These are phyloP conservation scores for Stictonetta naevosa DNA, from an alignment of 2,113 vertebrate species.

Conservation along the genomic window DNA sequence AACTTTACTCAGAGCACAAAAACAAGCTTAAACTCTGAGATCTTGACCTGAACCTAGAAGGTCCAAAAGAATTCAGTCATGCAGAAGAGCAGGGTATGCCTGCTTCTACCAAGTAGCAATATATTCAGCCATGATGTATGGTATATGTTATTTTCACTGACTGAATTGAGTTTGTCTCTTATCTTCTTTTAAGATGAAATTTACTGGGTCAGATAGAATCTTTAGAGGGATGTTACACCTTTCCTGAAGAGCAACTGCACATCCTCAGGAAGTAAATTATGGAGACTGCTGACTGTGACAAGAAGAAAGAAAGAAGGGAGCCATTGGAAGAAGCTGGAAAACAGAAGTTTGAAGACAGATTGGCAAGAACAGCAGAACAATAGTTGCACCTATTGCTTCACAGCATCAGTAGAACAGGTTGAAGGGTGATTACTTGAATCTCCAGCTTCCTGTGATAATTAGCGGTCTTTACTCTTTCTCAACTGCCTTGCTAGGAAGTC, in stretches of 20 bases:
- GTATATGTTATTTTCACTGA: background rate
- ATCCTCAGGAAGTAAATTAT: background rate
- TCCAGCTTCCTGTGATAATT: background rate
- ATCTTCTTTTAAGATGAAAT: background rate
- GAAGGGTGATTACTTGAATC: background rate
- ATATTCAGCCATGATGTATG: background rate
- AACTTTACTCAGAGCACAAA: background rate
- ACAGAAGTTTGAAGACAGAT: accelerated
- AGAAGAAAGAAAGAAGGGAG: background rate
- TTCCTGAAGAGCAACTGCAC: background rate
- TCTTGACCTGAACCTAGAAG: background rate
- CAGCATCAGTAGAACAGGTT: background rate
- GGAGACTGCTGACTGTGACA: background rate
- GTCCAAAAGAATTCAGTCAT: background rate
- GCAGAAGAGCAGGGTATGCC: background rate
- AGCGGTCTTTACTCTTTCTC: background rate
- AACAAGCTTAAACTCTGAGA: background rate
- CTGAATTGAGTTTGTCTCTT: background rate
- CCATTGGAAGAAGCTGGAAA: background rate
- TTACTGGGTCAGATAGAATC: background rate
- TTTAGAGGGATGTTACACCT: background rate
- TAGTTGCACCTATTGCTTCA: background rate
- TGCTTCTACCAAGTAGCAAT: background rate
- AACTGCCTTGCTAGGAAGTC: background rate
- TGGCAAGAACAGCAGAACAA: background rate